A percentile compares a stretch with the other conserved stretches of the same genome.
Evolutionary conservation across 2,113 vertebrate genomes (phyloP).

Genomic region (Antigone vipio): DNA sequence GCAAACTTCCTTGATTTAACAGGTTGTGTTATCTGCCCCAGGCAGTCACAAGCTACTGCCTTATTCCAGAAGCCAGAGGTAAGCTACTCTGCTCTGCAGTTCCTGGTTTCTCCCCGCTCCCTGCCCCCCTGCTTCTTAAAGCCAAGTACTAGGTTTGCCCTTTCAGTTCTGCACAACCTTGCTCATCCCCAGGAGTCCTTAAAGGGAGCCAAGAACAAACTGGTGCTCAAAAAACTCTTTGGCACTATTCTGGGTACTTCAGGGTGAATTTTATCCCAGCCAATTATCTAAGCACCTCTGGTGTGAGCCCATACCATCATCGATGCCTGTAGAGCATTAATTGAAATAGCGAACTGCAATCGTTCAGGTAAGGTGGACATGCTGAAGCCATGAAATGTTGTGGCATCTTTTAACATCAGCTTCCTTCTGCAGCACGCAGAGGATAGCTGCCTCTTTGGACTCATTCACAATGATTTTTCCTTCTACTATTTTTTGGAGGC

Average conservation of each 20-base stretch:
- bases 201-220: not conserved
- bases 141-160: not conserved
- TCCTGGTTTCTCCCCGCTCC: not conserved
- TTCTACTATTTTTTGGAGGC: not conserved
- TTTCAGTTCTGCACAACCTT: not conserved
- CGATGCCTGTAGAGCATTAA: not conserved
- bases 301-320: not conserved
- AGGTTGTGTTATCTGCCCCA: not conserved
- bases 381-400: not conserved
- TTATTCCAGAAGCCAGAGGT: not conserved
- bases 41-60: not conserved
- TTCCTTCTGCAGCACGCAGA: not conserved
- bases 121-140: not conserved
- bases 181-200: not conserved
- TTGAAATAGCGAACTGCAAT: not conserved
- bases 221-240: not conserved
- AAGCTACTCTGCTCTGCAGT: not conserved
- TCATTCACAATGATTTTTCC: not conserved
- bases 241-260: not conserved
- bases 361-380: not conserved
- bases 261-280: not conserved
- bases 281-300: not conserved
- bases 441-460: not conserved
- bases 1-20: not conserved
- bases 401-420: not conserved